These are phyloP conservation scores for Forpus xanthops DNA, from an alignment of 2,797 vertebrate species.

Conservation along the genomic window DNA sequence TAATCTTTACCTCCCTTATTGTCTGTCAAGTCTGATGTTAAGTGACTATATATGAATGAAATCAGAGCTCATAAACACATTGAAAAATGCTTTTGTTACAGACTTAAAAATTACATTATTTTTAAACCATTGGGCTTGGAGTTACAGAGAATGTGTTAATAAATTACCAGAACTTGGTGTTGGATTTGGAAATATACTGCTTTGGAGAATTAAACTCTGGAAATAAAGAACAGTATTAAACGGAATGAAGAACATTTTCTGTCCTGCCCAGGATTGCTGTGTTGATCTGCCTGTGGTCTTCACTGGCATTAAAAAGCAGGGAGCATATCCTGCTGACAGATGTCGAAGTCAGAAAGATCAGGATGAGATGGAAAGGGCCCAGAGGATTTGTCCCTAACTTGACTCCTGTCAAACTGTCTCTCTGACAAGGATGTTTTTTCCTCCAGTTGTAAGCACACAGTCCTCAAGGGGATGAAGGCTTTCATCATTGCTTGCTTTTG, in stretches of 20 bases:
- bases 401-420: slow-evolving; percentile 80
- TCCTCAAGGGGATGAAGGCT: slow-evolving; percentile 69
- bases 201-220: background rate
- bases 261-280: background rate
- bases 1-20: background rate
- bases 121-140: background rate
- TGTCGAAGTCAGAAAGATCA: slow-evolving; percentile 26
- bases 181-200: background rate
- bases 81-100: background rate
- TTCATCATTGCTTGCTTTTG: slow-evolving; percentile 78
- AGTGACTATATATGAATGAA: background rate
- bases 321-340: slow-evolving; percentile 52
- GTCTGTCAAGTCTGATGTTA: background rate
- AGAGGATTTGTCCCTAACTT: slow-evolving; percentile 76
- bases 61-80: background rate
- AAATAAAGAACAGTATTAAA: background rate
- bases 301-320: background rate
- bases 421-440: slow-evolving; percentile 84
- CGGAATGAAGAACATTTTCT: background rate
- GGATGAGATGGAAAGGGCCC: slow-evolving; percentile 51
- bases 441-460: slow-evolving; percentile 70
- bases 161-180: background rate
- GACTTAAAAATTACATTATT: background rate
- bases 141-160: background rate
- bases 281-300: slow-evolving; percentile 24